phyloP scores from a whole-genome alignment of 2,888 invertebrate genomes.

The Gortyna flavago region DNA sequence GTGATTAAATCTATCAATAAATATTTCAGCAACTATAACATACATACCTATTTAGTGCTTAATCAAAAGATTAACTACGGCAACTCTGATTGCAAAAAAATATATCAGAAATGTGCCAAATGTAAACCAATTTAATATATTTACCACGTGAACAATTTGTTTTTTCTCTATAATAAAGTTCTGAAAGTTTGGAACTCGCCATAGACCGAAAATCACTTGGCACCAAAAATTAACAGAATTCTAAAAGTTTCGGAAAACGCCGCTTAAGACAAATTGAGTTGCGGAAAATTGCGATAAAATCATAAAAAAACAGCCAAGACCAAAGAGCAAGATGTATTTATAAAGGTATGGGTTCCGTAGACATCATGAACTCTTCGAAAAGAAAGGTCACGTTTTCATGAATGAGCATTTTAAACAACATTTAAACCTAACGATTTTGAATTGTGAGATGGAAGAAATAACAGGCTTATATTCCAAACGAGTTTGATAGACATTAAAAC shows the following conservation, averaged over 20 bases:
- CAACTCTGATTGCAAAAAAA: conserved; percentile 24
- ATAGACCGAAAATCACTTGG: conserved; percentile 17
- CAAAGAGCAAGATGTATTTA: background rate
- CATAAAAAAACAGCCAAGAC: background rate
- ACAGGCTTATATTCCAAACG: background rate
- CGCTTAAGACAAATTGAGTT: conserved; percentile 9
- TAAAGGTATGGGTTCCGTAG: background rate
- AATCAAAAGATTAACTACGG: conserved; percentile 30
- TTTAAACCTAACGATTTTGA: background rate
- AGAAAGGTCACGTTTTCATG: background rate
- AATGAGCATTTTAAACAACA: background rate
- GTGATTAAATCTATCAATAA: conserved; percentile 14
- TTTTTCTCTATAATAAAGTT: background rate
- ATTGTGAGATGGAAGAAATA: background rate
- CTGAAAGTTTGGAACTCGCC: background rate
- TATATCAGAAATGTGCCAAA: background rate
- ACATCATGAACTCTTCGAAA: background rate
- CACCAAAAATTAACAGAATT: conserved; percentile 9
- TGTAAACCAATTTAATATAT: background rate
- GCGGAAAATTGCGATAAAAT: conserved; percentile 13
- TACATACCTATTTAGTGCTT: background rate
- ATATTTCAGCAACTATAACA: conserved; percentile 8
- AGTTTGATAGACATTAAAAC: background rate
- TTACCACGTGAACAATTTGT: background rate
- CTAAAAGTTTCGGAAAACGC: conserved; percentile 24